Evolutionary conservation across 2,797 vertebrate species (phyloP), one percentile per base, ranked within the genome.

Genomic region (Thalassophryne amazonica): DNA sequence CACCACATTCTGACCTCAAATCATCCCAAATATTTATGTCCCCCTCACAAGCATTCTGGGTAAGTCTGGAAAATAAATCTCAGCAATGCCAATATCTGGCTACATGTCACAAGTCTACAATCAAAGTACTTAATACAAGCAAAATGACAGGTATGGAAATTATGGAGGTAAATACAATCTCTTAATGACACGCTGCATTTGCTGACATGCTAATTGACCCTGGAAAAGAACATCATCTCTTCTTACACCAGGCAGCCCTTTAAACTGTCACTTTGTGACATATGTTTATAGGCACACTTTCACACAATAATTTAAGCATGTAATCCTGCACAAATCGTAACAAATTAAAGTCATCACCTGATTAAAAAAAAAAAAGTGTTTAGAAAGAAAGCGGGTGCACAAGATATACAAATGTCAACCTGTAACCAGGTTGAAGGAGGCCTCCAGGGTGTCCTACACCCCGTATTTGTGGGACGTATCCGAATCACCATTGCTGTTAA

Each of bases 1-100:
- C 71, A 68, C 58, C 72, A 72, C 69, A 68, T 64, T 76, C 77
- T 61, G 57, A 86, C 81, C 80, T 75, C 79, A 81, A 76, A 60
- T 69, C 53, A 71, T 77, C 81, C 57, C 47, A 72, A 76, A 79
- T 80, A 76, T 83, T 69, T 81, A 71, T 73, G 58, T 65, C 60
- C 69, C n/a, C 64, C 67, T 80, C 57, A 21, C 55, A 64, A 43
- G 61, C 62, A 60, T 62, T 76, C 33, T 70, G 17, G 21, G 46
- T 52, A 62, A 11, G 14, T 32, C 46, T 40, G 56, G 67, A 76
- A 76, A 64, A 70, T 51, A 60, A 60, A 37, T 36, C 59, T n/a
- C 9, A 53, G 49, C 60, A 60, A 47, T 24, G 37, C 21, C 22
- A 39, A n/a, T 7, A 21, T 31, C 5, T 35, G 35, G 21, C 29